Percentiles rank a stretch among this genome's conserved stretches.
These are phyloP conservation scores for Morpho helenor DNA, from an alignment of 2,888 invertebrate species.

Conservation along the genomic window DNA sequence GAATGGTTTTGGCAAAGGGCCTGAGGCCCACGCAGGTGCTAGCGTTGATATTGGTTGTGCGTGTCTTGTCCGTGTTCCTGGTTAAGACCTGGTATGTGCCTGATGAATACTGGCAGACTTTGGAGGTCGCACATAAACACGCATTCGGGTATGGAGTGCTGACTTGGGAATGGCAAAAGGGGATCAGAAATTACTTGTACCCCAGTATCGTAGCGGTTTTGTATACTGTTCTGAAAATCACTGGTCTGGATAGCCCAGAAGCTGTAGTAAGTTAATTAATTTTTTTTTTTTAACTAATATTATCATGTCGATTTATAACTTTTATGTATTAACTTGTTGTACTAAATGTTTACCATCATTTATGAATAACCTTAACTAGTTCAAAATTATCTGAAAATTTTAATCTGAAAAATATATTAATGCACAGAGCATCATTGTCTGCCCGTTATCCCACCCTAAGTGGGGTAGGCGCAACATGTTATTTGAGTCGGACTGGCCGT, in stretches of 20 bases:
- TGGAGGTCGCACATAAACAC: conserved; percentile 94
- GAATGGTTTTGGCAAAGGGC: conserved; percentile 70
- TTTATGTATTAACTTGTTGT: background rate
- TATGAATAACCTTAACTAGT: background rate
- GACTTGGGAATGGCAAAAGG: conserved; percentile 97
- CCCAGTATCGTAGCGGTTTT: conserved; percentile 88
- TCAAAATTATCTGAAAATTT: no score
- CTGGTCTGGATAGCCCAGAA: conserved; percentile 84
- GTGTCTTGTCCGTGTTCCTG: conserved; percentile 84
- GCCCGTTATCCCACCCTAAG: no score
- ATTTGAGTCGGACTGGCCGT: no score
- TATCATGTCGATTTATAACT: no score
- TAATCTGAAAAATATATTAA: no score
- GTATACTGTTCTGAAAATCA: conserved; percentile 83
- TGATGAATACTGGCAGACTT: conserved; percentile 98
- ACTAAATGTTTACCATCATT: background rate
- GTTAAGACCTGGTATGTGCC: conserved; percentile 92
- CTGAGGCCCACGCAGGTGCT: conserved; percentile 73
- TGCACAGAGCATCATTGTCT: no score
- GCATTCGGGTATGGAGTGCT: conserved; percentile 94
- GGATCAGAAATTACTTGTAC: conserved; percentile 92
- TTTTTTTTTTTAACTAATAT: no score
- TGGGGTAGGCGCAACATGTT: no score
- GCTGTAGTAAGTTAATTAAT: conserved; percentile 75
- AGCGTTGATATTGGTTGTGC: conserved; percentile 73